These are phyloP conservation scores for Drosophila robusta DNA, from an alignment of 2,888 invertebrate genomes.

Conservation along the genomic window DNA sequence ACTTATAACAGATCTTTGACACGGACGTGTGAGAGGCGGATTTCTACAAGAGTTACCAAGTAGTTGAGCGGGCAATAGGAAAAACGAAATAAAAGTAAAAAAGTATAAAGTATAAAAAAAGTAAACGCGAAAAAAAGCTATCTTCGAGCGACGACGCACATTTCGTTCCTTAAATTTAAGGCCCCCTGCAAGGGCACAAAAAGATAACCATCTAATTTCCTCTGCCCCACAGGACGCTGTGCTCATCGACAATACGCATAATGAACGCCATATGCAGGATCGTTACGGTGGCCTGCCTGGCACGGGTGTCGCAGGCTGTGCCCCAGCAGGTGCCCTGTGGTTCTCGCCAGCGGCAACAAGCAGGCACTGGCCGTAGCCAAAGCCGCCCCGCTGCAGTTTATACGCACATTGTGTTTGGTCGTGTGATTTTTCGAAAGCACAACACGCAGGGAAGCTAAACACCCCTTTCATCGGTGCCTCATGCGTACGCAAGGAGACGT, in stretches of 20 bases:
- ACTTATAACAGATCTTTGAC: slow-evolving; percentile 86
- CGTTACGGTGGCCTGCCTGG: slow-evolving; percentile 88
- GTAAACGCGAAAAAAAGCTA: neutral
- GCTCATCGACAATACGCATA: slow-evolving; percentile 92
- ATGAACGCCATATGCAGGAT: slow-evolving; percentile 89
- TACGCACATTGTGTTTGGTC: slow-evolving; percentile 91
- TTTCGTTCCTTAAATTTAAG: neutral
- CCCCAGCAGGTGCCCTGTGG: slow-evolving; percentile 86
- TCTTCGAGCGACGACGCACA: too few relatives aligned
- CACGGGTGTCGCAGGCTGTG: slow-evolving; percentile 87
- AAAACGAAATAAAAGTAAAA: neutral
- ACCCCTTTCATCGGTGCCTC: slow-evolving; percentile 91
- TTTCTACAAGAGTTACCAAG: slow-evolving; percentile 86
- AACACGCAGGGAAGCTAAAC: slow-evolving; percentile 88
- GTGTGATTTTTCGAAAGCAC: slow-evolving; percentile 91
- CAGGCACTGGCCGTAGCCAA: slow-evolving; percentile 91
- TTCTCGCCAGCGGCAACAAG: slow-evolving; percentile 91
- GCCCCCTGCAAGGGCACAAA: neutral
- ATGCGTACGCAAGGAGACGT: slow-evolving; percentile 88
- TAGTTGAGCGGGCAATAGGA: slow-evolving; percentile 84
- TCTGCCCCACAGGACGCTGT: slow-evolving; percentile 87
- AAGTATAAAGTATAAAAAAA: too few relatives aligned
- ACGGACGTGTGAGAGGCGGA: slow-evolving; percentile 88
- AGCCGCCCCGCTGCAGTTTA: slow-evolving; percentile 89
- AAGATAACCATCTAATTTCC: neutral